Evolutionary conservation across 92 coral and sea anemone genomes (phyloP).

Genomic region (Phenganax stokvisi): DNA sequence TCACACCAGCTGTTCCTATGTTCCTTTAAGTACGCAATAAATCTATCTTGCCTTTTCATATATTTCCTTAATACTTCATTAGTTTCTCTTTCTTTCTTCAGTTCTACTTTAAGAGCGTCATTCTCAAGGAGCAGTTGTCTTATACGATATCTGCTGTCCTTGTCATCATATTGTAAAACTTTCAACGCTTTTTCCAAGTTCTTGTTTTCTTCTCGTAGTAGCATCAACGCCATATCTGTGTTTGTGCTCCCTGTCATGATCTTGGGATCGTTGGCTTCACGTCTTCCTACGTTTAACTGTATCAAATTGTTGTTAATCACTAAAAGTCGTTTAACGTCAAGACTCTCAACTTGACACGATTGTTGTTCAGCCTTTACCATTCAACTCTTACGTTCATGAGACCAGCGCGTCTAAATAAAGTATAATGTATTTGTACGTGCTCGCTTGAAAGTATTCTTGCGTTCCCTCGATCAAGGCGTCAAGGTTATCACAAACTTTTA

Average conservation of each 20-base stretch:
- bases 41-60: constrained; percentile 36
- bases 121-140: constrained; percentile 12
- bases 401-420: too few relatives aligned
- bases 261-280: background rate
- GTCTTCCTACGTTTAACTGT: background rate
- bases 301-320: background rate
- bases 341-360: too few relatives aligned
- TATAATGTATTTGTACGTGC: too few relatives aligned
- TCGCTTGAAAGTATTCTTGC: too few relatives aligned
- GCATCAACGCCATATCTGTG: constrained; percentile 23
- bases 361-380: too few relatives aligned
- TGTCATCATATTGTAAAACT: constrained; percentile 23
- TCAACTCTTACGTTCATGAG: too few relatives aligned
- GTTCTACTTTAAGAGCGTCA: constrained; percentile 9
- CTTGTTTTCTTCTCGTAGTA: constrained; percentile 31
- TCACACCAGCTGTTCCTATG: constrained; percentile 23
- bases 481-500: too few relatives aligned
- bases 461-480: too few relatives aligned
- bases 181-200: constrained; percentile 24
- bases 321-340: background rate
- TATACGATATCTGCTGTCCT: constrained; percentile 22
- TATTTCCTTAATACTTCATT: constrained; percentile 33
- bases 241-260: constrained; percentile 22
- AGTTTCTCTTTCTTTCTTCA: constrained; percentile 34
- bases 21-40: constrained; percentile 35